These are phyloP conservation scores for Iphiclides podalirius DNA, from an alignment of 2,888 invertebrate genomes.

Conservation along the genomic window DNA sequence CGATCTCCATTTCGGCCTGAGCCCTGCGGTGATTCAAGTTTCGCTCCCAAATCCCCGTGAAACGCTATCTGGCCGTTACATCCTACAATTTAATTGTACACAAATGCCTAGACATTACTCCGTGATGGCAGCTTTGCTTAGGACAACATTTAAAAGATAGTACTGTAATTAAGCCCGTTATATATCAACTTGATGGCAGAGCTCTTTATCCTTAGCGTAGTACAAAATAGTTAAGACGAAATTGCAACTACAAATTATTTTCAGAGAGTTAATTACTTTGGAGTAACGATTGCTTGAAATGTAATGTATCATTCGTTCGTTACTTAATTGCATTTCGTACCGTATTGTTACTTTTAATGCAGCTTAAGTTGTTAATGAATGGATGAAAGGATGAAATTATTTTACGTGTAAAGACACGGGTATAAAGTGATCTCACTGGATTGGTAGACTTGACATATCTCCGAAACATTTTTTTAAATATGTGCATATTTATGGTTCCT, in stretches of 20 bases:
- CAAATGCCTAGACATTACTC: slow-evolving; percentile 9
- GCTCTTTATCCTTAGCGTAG: slow-evolving; percentile 15
- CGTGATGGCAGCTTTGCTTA: slow-evolving; percentile 15
- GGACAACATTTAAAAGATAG: slow-evolving; percentile 17
- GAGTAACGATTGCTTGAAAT: not conserved
- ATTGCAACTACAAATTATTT: slow-evolving; percentile 21
- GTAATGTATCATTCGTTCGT: not conserved
- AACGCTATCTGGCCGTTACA: slow-evolving; percentile 27
- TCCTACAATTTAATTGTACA: slow-evolving; percentile 12
- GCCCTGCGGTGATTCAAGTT: slow-evolving; percentile 43
- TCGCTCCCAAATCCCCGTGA: slow-evolving; percentile 31
- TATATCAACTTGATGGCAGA: slow-evolving; percentile 18
- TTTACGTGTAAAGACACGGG: no score
- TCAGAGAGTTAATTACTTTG: not conserved
- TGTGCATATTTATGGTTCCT: no score
- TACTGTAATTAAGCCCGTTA: slow-evolving; percentile 18
- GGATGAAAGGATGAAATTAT: no score
- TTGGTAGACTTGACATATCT: no score
- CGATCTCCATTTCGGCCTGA: slow-evolving; percentile 60
- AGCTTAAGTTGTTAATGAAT: no score
- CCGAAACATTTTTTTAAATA: no score
- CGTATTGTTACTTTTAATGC: no score
- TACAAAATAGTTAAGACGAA: slow-evolving; percentile 14
- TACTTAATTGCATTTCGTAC: not conserved
- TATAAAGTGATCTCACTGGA: no score